Evolutionary conservation across 1,140 invertebrate species (phyloP).

Genomic region (Anadara kagoshimensis): DNA sequence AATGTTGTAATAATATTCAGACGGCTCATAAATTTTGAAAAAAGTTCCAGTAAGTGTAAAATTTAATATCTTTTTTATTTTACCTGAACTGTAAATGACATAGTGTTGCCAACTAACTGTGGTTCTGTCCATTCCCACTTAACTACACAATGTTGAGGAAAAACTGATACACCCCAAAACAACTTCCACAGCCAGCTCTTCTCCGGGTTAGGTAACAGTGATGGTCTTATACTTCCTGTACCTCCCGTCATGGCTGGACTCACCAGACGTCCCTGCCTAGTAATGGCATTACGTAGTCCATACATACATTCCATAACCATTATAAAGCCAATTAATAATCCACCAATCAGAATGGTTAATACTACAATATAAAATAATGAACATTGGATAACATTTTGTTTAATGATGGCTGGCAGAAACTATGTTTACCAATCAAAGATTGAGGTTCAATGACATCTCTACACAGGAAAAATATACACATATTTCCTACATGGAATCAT

Average conservation of each 20-base stretch:
- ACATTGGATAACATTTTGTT: too few relatives aligned
- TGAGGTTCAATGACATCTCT: too few relatives aligned
- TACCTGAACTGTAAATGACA: slow-evolving; percentile 89
- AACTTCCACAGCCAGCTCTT: slow-evolving; percentile 48
- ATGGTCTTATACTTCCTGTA: background rate
- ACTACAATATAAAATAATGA: slow-evolving; percentile 19
- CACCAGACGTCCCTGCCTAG: background rate
- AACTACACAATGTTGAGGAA: slow-evolving; percentile 87
- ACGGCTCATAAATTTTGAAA: too few relatives aligned
- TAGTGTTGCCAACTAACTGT: slow-evolving; percentile 88
- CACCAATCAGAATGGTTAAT: slow-evolving; percentile 14
- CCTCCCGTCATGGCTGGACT: background rate
- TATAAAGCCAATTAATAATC: slow-evolving; percentile 2
- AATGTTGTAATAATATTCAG: too few relatives aligned
- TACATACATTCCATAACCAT: slow-evolving; percentile 23
- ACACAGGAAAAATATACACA: too few relatives aligned
- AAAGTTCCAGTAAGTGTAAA: too few relatives aligned
- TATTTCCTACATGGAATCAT: too few relatives aligned
- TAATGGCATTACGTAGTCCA: background rate
- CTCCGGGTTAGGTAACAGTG: slow-evolving; percentile 1
- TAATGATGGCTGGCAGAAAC: too few relatives aligned
- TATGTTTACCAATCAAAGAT: too few relatives aligned
- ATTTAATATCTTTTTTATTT: slow-evolving; percentile 14
- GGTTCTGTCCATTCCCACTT: slow-evolving; percentile 91
- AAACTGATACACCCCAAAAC: slow-evolving; percentile 42